These are phyloP conservation scores for Prunella strophiata DNA, from an alignment of 2,797 vertebrate genomes.

Conservation along the genomic window DNA sequence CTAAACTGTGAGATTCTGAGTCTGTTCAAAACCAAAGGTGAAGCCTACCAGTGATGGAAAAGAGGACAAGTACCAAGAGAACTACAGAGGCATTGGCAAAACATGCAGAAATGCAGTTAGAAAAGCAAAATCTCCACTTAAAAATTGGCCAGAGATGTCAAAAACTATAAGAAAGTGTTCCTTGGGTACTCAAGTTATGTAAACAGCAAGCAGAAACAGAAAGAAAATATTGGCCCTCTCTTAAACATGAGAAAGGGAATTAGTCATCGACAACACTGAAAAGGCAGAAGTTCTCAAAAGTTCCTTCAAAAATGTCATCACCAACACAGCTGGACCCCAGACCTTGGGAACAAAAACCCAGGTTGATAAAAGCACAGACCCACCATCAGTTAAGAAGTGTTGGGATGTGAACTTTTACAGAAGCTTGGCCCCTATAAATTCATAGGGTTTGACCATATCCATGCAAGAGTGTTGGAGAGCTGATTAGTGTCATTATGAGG, in stretches of 20 bases:
- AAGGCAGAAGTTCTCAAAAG: not conserved
- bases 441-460: not conserved
- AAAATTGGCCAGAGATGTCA: not conserved
- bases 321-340: not conserved
- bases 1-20: not conserved
- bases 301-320: not conserved
- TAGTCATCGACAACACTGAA: not conserved
- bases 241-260: not conserved
- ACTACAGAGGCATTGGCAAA: not conserved
- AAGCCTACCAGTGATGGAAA: not conserved
- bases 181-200: not conserved
- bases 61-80: rapidly evolving
- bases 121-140: not conserved
- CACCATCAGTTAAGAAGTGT: not conserved
- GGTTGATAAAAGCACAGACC: not conserved
- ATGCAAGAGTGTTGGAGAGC: not conserved
- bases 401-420: not conserved
- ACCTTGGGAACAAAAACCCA: not conserved
- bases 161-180: not conserved
- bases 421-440: not conserved
- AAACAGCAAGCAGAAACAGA: not conserved
- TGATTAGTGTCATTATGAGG: not conserved
- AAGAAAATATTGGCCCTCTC: not conserved
- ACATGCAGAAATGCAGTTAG: not conserved
- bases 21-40: not conserved